phyloP scores from a whole-genome alignment of 2,113 vertebrate genomes.

The Poeciliopsis occidentalis region DNA sequence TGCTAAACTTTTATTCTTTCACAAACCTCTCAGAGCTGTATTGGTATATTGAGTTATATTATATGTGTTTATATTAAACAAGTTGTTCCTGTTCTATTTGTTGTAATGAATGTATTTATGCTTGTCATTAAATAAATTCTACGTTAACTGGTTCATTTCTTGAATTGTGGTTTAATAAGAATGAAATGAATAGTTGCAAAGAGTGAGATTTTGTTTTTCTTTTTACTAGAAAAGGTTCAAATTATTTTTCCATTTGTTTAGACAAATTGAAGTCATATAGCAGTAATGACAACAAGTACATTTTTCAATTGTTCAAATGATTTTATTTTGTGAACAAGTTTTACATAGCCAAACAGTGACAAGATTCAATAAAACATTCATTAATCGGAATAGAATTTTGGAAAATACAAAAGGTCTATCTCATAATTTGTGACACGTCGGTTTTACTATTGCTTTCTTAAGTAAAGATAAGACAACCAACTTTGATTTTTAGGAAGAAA shows the following conservation, averaged over 20 bases:
- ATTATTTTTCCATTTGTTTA: no score
- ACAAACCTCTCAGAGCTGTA: not conserved
- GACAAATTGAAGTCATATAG: no score
- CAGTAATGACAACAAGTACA: no score
- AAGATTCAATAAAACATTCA: not conserved
- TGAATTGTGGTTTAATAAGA: not conserved
- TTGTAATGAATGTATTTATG: not conserved
- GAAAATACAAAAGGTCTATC: not conserved
- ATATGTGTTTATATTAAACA: not conserved
- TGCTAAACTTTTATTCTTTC: not conserved
- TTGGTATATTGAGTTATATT: not conserved
- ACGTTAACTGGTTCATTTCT: slow-evolving; percentile 1
- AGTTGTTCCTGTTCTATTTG: slow-evolving; percentile 16
- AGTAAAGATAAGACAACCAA: not conserved
- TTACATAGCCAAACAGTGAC: not conserved
- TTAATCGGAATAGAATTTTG: not conserved
- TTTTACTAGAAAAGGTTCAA: no score
- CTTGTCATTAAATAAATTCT: slow-evolving; percentile 21
- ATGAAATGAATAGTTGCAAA: no score
- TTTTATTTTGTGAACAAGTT: no score
- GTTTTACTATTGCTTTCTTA: not conserved
- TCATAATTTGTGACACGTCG: not conserved
- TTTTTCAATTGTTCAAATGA: no score
- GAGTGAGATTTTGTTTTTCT: no score
- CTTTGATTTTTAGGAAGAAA: not conserved